Base-by-base conservation (phyloP, 2,888 invertebrate genomes). In the Nomada ferruginata region DNA sequence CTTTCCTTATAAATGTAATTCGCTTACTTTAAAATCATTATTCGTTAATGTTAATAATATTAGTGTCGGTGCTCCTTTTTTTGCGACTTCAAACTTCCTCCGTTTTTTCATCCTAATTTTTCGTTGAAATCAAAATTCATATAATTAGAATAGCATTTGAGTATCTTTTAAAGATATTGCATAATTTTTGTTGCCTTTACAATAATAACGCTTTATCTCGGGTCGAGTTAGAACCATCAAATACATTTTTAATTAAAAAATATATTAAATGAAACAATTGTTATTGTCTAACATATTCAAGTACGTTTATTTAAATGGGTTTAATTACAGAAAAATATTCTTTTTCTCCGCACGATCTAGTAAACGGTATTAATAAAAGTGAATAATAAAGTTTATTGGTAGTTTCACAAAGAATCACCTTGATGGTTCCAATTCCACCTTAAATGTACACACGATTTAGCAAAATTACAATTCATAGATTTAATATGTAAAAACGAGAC, bases 1-100 rank as follows among this genome's bases (percentile, higher is more conserved):
- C 92, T 93, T 94, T 94, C 88, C 93, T 93, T 94, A 93, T 92
- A 93, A 93, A 93, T 93, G 93, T 93, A 94, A 92, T 93, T 93
- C 91, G 91, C 93, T 93, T 93, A 93, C 85, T 93, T 93, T 93
- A 91, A 93, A 92, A 91, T 93, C 90, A 92, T 93, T 93, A 93
- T 88, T 91, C 88, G 89, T 93, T 92, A 94, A 92, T 92, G 92
- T 93, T 93, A 93, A 93, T 93, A 92, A 91, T 93, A 93, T 93
- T 91, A 93, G 91, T 91, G 91, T 93, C 93, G 92, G 93, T 93
- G 91, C 92, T 93, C 90, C 87, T 92, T 91, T 89, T 57, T 90
- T 85, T 86, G 29, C 88, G 85, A 90, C 91, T 92, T 90, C 80
- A 89, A 91, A 89, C 86, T 91, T 75, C 71, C 82, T 74, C 74